Evolutionary conservation across 64 coral and sea anemone genomes (phyloP).

Genomic region (Exaiptasia diaphana): DNA sequence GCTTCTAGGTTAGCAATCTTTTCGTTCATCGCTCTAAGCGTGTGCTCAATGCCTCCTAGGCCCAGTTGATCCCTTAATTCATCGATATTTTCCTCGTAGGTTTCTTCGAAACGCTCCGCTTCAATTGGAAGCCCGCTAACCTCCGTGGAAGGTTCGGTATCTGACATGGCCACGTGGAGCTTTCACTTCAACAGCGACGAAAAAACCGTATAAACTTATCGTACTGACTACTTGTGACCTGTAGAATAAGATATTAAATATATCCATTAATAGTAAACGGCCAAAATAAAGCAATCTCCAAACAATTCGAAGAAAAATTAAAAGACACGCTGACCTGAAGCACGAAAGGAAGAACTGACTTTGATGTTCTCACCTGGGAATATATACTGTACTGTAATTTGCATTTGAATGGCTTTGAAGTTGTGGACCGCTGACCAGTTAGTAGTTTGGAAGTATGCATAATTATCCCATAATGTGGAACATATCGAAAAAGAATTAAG

Average conservation of each 20-base stretch:
- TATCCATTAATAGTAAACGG: background rate
- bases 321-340: conserved; percentile 18
- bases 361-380: conserved; percentile 5
- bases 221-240: background rate
- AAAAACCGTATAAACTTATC: no score
- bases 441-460: conserved; percentile 32
- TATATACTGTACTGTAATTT: conserved; percentile 23
- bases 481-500: background rate
- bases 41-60: background rate
- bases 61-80: background rate
- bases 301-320: no score
- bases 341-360: conserved; percentile 24
- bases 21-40: background rate
- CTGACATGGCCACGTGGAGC: background rate
- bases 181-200: background rate
- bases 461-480: conserved; percentile 26
- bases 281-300: background rate
- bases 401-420: conserved; percentile 23
- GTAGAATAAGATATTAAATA: background rate
- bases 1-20: background rate
- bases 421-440: conserved; percentile 27
- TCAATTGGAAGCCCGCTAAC: background rate
- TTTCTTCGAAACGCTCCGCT: background rate
- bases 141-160: background rate
- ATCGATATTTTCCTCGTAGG: background rate